Percentiles rank a stretch among this genome's conserved stretches.
Evolutionary conservation across 2,797 vertebrate genomes (phyloP).

Genomic region (Zalophus californianus): DNA sequence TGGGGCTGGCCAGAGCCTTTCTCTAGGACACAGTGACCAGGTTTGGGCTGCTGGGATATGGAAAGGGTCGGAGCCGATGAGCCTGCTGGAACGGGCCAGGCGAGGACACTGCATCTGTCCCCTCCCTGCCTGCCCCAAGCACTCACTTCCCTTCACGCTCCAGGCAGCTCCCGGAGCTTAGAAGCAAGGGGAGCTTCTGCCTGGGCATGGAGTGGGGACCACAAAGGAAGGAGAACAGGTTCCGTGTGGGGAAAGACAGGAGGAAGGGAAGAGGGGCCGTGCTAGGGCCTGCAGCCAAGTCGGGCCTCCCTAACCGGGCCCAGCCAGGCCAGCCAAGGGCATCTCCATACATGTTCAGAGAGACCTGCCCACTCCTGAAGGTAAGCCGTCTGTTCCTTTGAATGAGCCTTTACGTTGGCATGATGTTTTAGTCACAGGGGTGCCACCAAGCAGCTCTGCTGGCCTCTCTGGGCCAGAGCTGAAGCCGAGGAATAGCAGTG

Average conservation of each 20-base stretch:
- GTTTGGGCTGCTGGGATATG: background rate
- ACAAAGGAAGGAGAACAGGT: background rate
- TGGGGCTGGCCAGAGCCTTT: background rate
- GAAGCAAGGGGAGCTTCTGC: background rate
- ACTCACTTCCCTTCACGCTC: background rate
- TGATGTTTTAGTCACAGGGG: background rate
- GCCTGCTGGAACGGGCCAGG: background rate
- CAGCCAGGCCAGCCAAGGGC: background rate
- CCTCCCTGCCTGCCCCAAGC: fast-evolving
- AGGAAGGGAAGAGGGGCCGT: background rate
- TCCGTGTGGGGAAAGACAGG: background rate
- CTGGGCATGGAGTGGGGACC: background rate
- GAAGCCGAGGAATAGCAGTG: background rate
- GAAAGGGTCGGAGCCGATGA: background rate
- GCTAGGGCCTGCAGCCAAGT: background rate
- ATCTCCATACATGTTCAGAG: fast-evolving
- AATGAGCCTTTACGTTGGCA: background rate
- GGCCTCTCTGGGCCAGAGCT: background rate
- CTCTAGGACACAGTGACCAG: too few relatives aligned
- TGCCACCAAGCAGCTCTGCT: background rate
- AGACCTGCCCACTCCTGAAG: background rate
- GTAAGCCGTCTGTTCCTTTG: background rate
- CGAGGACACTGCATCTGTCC: too few relatives aligned
- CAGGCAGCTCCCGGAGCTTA: background rate
- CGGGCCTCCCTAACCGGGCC: background rate